Base-by-base conservation (phyloP, 2,888 invertebrate genomes). In the Athetis lepigone region DNA sequence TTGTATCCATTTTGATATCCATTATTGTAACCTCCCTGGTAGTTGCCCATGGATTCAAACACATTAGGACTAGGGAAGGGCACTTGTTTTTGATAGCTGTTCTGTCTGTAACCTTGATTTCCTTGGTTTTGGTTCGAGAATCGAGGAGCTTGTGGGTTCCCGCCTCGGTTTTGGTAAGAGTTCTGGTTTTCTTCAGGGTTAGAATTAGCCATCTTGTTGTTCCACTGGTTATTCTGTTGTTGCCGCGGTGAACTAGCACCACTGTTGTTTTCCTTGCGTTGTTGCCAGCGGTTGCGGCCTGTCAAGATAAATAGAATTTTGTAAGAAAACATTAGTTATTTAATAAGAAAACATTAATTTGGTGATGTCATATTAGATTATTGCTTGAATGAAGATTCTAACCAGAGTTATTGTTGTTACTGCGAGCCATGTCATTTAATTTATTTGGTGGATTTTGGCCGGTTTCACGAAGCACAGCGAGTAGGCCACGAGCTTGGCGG, bases 391-490 rank as follows among this genome's bases (percentile, higher is more conserved):
- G 1, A 8, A 25, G 25, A 21, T 43, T 11, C 60, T 85, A 80
- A 94, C 94, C 93, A 49, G 93, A 95, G 77, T 88, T 96, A 73
- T 86, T 95, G 79, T 91, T 95, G 81, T 88, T 82, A 95, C 95
- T 84, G 89, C 95, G 83, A 90, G 97, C 97, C 92, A 98, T 94
- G 75, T 98, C 98, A 47, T 95, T 92, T n/a, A 99, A 94, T 82
- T 97, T 97, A 0, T 97, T 96, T 60, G 98, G 97, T 16, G 98
- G 97, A 36, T 95, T 96, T 88, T 99, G 99, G 2, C 98, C 98
- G 27, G 99, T 99, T 92, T 99, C 99, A 78, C 97, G 97, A 46
- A 99, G 94, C 2, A 99, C 98, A 25, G 98, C 97, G 57, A 99
- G 97, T 72, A 99, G 93, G 84, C 99, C 99, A 75, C 98, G 97